Base-by-base conservation (phyloP, 2,888 invertebrate species). In the Oscheius onirici region DNA sequence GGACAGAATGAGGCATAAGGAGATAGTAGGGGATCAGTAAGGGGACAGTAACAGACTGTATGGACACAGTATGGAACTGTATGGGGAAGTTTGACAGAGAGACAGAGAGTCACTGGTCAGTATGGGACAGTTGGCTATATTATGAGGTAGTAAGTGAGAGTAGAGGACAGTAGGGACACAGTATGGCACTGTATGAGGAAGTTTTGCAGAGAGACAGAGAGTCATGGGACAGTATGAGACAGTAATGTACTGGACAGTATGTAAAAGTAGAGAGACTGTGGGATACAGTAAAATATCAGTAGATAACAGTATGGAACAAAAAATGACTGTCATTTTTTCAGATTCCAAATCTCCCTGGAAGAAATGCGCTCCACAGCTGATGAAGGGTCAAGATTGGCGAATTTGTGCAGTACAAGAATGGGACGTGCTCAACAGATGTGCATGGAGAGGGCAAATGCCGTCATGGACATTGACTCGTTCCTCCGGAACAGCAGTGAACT, bases 371-470 rank as follows among this genome's bases (percentile, higher is more conserved):
- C 68, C 17, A 73, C 58, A 17, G 72, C 77, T 17, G 77, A 76
- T 8, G 78, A 79, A 68, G 75, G 76, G 20, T 76, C 72, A 10
- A 71, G 80, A 26, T 46, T 80, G 20, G 81, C 81, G 6, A 78
- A 81, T 72, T 65, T 81, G 11, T 80, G 79, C 67, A 76, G 76
- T 34, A 81, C 81, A 8, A 71, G 81, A 65, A 76, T 80, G 76
- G 81, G 81, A 22, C 44, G 80, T 63, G 72, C 74, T 24, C 79
- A 79, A 49, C 79, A 77, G 60, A 76, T 80, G 75, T 78, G 79
- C 60, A 79, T 74, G 67, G 82, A 82, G 60, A 66, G 77, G 20
- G 75, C 80, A 3, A 74, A 78, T 15, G 72, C 78, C 15, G 77
- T 80, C 3, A 71, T 80, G 72, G 68, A 73, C 28, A 78, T 80